Conservation (phyloP, 2,888 invertebrate species). For the Rhamphomyia laevipes region DNA sequence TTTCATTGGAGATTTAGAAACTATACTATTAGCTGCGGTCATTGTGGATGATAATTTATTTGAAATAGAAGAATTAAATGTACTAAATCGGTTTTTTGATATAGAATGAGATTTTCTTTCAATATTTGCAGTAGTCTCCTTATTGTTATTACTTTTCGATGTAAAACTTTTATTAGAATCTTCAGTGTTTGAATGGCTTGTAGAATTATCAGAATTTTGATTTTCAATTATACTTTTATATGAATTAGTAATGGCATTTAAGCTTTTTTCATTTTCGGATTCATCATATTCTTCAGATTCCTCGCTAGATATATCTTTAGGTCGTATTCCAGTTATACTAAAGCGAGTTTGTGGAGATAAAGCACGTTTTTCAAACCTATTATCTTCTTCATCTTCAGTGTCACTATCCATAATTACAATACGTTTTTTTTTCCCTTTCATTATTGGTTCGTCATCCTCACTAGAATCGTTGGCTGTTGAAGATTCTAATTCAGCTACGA, state of each 20-base stretch:
- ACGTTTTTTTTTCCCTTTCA: not conserved
- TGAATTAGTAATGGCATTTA: not conserved
- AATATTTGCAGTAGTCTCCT: not conserved
- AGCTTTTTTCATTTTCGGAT: too few relatives aligned
- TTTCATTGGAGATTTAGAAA: not conserved
- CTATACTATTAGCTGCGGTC: not conserved
- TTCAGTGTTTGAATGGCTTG: not conserved
- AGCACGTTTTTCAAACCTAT: conserved; percentile 22
- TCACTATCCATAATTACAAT: conserved; percentile 13
- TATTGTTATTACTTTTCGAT: not conserved
- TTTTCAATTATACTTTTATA: not conserved
- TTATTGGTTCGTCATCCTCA: not conserved
- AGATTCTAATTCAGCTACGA: not conserved
- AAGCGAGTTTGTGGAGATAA: conserved; percentile 32
- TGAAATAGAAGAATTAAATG: conserved; percentile 5
- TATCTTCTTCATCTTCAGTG: conserved; percentile 19
- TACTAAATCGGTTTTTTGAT: not conserved
- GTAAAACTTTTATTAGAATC: not conserved
- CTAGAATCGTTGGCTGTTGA: not conserved
- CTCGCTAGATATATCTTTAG: conserved; percentile 22
- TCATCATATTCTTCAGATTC: too few relatives aligned
- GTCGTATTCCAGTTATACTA: conserved; percentile 34
- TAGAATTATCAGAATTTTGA: not conserved
- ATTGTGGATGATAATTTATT: conserved; percentile 13
- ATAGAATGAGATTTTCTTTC: not conserved